These are phyloP conservation scores for Dasyurus viverrinus DNA, from an alignment of 2,113 vertebrate genomes.

Conservation along the genomic window DNA sequence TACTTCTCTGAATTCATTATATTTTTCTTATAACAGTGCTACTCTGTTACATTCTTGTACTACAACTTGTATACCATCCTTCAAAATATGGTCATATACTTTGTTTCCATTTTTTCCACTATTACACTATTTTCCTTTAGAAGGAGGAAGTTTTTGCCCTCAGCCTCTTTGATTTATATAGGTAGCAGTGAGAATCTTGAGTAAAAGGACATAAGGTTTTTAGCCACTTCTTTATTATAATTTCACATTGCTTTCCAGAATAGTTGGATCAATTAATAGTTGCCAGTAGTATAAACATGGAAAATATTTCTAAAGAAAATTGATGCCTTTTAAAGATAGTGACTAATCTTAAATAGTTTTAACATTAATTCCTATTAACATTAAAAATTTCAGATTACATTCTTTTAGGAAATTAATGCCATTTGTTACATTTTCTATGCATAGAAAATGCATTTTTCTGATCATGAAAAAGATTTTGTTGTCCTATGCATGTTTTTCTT, in stretches of 20 bases:
- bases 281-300: not conserved
- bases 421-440: not conserved
- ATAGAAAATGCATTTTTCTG: not conserved
- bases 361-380: not conserved
- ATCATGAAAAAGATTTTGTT: not conserved
- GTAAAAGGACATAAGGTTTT: not conserved
- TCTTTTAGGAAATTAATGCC: not conserved
- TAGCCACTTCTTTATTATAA: not conserved
- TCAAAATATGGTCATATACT: not conserved
- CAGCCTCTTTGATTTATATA: not conserved
- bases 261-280: not conserved
- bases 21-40: not conserved
- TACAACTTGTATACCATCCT: not conserved
- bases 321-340: not conserved
- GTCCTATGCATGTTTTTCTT: not conserved
- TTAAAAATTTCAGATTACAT: not conserved
- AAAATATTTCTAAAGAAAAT: not conserved
- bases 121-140: not conserved
- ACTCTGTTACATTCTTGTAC: not conserved
- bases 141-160: not conserved
- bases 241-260: not conserved
- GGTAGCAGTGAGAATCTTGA: not conserved
- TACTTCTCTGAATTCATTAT: not conserved
- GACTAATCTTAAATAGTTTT: not conserved
- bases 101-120: not conserved